Evolutionary conservation across 2,113 vertebrate genomes (phyloP).

Genomic region (Microcebus lehilahytsara): DNA sequence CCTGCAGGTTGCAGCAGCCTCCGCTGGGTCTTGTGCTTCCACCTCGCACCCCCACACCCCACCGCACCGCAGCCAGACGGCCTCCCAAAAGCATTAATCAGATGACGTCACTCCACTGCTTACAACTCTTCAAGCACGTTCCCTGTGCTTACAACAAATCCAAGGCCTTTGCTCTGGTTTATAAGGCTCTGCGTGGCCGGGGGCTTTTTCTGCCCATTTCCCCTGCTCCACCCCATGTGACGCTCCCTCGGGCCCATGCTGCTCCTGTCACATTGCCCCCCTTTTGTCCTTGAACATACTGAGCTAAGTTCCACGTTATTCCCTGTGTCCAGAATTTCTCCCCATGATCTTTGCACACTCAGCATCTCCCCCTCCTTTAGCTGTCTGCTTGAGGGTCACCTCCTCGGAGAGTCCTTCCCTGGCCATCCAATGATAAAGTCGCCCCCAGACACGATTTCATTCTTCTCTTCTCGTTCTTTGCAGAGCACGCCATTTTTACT

Average conservation of each 20-base stretch:
- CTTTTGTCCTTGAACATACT: background rate
- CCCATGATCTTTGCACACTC: background rate
- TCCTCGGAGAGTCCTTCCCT: background rate
- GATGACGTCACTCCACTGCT: background rate
- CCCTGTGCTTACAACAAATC: background rate
- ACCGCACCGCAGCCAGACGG: fast-evolving
- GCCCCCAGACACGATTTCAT: fast-evolving
- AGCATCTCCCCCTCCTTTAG: background rate
- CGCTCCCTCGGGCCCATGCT: background rate
- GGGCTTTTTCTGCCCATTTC: background rate
- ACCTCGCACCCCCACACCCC: background rate
- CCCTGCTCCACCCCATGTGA: background rate
- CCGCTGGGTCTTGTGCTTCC: background rate
- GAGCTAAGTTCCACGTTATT: background rate
- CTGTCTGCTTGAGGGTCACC: background rate
- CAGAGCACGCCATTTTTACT: background rate
- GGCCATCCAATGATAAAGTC: fast-evolving
- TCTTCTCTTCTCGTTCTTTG: background rate
- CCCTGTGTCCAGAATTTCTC: background rate
- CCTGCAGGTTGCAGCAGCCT: too few relatives aligned
- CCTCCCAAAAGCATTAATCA: background rate
- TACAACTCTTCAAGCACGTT: background rate
- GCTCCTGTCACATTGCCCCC: background rate
- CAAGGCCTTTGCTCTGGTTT: background rate
- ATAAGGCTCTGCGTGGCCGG: fast-evolving